Evolutionary conservation across 1,140 invertebrate genomes (phyloP), one percentile per base, ranked within the genome.

Genomic region (Drosophila burlai): DNA sequence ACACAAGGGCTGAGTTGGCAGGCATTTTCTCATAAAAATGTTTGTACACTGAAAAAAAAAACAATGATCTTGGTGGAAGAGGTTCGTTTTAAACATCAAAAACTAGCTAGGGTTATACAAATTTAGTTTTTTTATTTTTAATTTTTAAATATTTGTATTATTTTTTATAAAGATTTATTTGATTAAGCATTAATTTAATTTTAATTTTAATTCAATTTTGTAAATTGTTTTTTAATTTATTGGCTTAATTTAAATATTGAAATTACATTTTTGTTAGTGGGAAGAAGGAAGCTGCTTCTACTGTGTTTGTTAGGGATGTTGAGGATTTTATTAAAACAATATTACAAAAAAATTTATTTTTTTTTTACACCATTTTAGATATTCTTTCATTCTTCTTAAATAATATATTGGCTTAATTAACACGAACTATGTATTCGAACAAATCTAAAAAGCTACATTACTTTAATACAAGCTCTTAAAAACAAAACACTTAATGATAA

Each of bases 1-100:
- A 29, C 6, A 50, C 42, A 40, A 40, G 34, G 24, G 29, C 46
- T 65, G 52, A 78, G 60, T 54, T 83, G 79, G 59, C 74, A 90
- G 79, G 85, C 85, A 90, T 90, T 90, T 90, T 90, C 81, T 85
- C 85, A 90, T 90, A 90, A 90, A 90, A 90, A 90, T 90, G 8
- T 90, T 90, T 72, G 82, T 80, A 18, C n/a, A 54, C 49, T 29
- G n/a, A n/a, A 36, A 18, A 31, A 7, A 55, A 54, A 21, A 1
- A 3, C 3, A 54, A 10, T 10, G 13, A 55, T 38, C 52, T 38
- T 10, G 0, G 11, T 18, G 31, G 18, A 54, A 36, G 13, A 21
- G 10, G 0, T 9, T 50, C 9, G 7, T 8, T 15, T 9, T 21
- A 15, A 1, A 29, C 26, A 21, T 21, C 0, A 21, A 3, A 34